phyloP scores from a whole-genome alignment of 2,888 invertebrate genomes.

The Limnephilus rhombicus region DNA sequence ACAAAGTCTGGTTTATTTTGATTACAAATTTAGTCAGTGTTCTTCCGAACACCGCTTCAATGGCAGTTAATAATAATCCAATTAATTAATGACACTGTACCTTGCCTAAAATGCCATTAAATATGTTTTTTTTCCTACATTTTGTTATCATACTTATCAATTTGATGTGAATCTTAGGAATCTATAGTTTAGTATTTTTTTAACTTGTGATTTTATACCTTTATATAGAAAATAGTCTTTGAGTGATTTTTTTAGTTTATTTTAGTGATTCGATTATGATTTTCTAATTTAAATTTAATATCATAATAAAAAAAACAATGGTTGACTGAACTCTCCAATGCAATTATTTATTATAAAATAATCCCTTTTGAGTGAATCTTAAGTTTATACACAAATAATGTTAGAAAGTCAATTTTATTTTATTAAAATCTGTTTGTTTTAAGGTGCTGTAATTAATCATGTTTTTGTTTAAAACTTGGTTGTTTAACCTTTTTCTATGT shows the following conservation, averaged over 20 bases:
- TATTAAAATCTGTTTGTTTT: neutral
- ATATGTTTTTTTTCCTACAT: neutral
- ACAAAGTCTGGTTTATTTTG: neutral
- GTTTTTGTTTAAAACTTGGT: neutral
- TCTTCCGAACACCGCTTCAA: neutral
- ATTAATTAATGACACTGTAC: neutral
- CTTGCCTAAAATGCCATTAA: neutral
- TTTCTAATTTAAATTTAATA: neutral
- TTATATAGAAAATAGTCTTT: neutral
- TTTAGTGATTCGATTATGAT: neutral
- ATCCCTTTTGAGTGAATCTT: neutral
- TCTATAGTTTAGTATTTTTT: slow-evolving; percentile 4
- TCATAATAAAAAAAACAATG: neutral
- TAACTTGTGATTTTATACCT: slow-evolving; percentile 29
- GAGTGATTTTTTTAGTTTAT: slow-evolving; percentile 20
- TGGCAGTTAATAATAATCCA: neutral
- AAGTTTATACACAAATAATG: neutral
- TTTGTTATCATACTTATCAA: neutral
- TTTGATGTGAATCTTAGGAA: neutral
- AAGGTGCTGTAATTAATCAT: neutral
- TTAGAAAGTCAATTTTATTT: neutral
- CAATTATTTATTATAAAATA: slow-evolving; percentile 32
- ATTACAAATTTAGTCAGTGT: neutral
- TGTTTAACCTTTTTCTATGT: neutral
- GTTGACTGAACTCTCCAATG: slow-evolving; percentile 32